A percentile compares a stretch with the other conserved stretches of the same genome.
Evolutionary conservation across 2,797 vertebrate species (phyloP).

Genomic region (Molossus alvarezi): DNA sequence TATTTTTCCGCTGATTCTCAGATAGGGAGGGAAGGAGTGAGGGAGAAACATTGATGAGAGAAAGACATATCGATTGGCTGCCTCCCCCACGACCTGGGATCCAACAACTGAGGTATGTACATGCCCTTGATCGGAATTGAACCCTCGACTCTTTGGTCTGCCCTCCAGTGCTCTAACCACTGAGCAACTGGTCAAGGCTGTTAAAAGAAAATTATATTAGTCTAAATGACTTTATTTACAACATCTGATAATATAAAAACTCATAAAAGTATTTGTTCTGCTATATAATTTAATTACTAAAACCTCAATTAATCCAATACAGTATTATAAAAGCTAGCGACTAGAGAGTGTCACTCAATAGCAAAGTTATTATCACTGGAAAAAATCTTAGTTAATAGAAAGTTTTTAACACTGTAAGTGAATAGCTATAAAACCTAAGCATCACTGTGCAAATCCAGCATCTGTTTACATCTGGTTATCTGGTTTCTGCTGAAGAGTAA

Average conservation of each 20-base stretch:
- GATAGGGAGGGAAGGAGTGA: too few relatives aligned
- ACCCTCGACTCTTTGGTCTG: too few relatives aligned
- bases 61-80: too few relatives aligned
- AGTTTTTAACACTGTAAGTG: not conserved
- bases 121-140: too few relatives aligned
- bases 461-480: not conserved
- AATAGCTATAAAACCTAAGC: not conserved
- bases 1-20: too few relatives aligned
- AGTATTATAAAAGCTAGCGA: not conserved
- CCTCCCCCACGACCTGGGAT: too few relatives aligned
- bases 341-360: slow-evolving; percentile 12
- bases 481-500: not conserved
- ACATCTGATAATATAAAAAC: not conserved
- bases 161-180: too few relatives aligned
- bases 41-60: too few relatives aligned
- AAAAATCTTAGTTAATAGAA: not conserved
- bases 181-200: too few relatives aligned
- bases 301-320: not conserved
- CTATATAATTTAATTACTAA: slow-evolving; percentile 12
- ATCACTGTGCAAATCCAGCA: not conserved
- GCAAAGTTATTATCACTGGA: not conserved
- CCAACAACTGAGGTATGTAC: too few relatives aligned
- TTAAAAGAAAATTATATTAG: too few relatives aligned
- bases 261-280: not conserved
- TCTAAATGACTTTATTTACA: not conserved